phyloP scores from a whole-genome alignment of 2,888 invertebrate species.

The Leptopilina myrica region DNA sequence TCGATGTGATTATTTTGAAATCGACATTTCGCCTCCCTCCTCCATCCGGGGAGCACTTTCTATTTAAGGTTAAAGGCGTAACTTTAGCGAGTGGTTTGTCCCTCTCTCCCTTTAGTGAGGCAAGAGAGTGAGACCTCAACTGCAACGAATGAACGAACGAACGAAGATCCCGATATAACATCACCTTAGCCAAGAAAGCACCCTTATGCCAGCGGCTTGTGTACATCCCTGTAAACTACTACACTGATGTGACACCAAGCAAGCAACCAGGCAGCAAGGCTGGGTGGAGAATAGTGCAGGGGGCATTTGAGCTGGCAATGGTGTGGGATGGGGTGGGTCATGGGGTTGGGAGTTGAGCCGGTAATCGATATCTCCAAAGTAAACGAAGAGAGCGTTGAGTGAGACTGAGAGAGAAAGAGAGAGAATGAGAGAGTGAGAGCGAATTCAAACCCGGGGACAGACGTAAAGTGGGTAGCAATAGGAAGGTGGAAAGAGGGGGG shows the following conservation, averaged over 20 bases:
- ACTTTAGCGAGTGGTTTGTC: slow-evolving; percentile 38
- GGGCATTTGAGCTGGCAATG: slow-evolving; percentile 56
- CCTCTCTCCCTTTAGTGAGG: background rate
- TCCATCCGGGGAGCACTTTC: background rate
- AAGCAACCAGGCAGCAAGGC: slow-evolving; percentile 63
- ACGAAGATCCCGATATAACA: slow-evolving; percentile 37
- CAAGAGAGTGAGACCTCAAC: background rate
- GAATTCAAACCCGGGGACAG: slow-evolving; percentile 37
- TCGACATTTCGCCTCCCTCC: slow-evolving; percentile 17
- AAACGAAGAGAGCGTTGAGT: slow-evolving; percentile 71
- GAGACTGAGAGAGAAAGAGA: slow-evolving; percentile 46
- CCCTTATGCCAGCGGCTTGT: slow-evolving; percentile 57
- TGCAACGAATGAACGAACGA: background rate
- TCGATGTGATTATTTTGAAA: slow-evolving; percentile 24
- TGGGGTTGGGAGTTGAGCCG: slow-evolving; percentile 72
- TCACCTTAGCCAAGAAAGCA: slow-evolving; percentile 55
- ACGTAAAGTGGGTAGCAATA: slow-evolving; percentile 46
- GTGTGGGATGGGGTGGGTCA: slow-evolving; percentile 57
- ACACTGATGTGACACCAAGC: slow-evolving; percentile 73
- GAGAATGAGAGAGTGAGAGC: slow-evolving; percentile 37
- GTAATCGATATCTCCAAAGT: slow-evolving; percentile 76
- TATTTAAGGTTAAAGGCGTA: slow-evolving; percentile 8
- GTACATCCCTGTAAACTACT: slow-evolving; percentile 71
- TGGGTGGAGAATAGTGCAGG: slow-evolving; percentile 59
- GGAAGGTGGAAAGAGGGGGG: slow-evolving; percentile 45